These are phyloP conservation scores for Macrosteles quadrilineatus DNA, from an alignment of 1,140 invertebrate genomes.

Conservation along the genomic window DNA sequence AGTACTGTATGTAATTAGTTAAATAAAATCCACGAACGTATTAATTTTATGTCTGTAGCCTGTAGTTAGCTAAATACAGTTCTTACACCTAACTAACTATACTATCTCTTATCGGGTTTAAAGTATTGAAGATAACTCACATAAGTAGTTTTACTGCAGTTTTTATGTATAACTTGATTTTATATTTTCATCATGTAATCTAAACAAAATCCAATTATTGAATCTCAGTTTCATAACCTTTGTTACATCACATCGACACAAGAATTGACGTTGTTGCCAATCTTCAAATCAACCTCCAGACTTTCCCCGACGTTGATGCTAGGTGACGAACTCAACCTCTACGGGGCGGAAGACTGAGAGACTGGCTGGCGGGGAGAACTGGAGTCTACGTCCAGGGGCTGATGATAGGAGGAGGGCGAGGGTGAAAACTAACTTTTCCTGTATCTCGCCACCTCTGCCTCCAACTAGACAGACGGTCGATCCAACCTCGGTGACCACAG, in stretches of 20 bases:
- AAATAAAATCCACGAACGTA: too few species aligned
- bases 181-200: too few species aligned
- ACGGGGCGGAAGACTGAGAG: conserved; percentile 61
- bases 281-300: conserved; percentile 63
- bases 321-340: conserved; percentile 58
- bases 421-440: conserved; percentile 51
- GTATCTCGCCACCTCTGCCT: conserved; percentile 48
- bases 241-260: conserved; percentile 69
- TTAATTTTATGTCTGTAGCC: too few species aligned
- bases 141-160: too few species aligned
- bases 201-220: too few species aligned
- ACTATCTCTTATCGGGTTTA: too few species aligned
- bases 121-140: too few species aligned
- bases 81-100: too few species aligned
- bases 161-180: too few species aligned
- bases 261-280: conserved; percentile 64
- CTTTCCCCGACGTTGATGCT: conserved; percentile 60
- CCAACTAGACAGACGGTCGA: conserved; percentile 60
- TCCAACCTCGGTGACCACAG: conserved; percentile 56
- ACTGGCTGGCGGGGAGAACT: conserved; percentile 57
- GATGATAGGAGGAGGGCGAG: conserved; percentile 58
- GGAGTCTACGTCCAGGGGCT: conserved; percentile 49
- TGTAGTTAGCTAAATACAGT: too few species aligned
- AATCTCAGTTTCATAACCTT: too few species aligned
- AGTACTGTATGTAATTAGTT: too few species aligned